Base-by-base conservation (phyloP, 1,140 invertebrate species). In the Lasaia peninsularis region DNA sequence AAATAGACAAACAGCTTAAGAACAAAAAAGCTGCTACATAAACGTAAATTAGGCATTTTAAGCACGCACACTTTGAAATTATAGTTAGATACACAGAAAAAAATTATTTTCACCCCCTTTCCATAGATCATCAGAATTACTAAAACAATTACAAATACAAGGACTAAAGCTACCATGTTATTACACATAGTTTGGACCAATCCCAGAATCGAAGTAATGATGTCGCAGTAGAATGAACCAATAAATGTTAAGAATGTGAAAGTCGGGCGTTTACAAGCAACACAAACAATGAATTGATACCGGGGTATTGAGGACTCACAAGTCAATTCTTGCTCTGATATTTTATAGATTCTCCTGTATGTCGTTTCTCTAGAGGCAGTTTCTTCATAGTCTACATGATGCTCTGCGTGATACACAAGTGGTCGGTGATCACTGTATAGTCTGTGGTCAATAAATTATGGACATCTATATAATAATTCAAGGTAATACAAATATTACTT, bases 361-460 rank as follows among this genome's bases (percentile, higher is more conserved):
- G 98, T 93, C 98, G 96, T 86, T 28, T 4, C 24, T 28, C 24
- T 28, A 28, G 98, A 99, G 75, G 98, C 98, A 75, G 98, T 98
- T 92, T 99, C 97, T 82, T 99, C 98, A 92, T 99, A 99, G 92
- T 99, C 98, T 90, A 99, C 98, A 75, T 98, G 98, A 89, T 99
- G 98, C 91, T 99, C 97, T 88, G 99, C 98, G 92, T 99, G 98
- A 93, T 99, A 99, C 91, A 99, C 98, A 92, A 99, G 91, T 98
- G 95, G 94, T 99, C 98, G 90, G 99, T 99, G 98, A 99, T 99
- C 92, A 99, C 98, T 73, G 24, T 28, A 28, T 28, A 28, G 8
- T 6, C 8, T 28, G 24, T 28, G 24, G 24, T 28, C 24, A 28
- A 28, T 28, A 28, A 28, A 28, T 98, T 98, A 97, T 99, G 91